phyloP scores from a whole-genome alignment of 2,797 vertebrate species.

The Jordanella pulchra region DNA sequence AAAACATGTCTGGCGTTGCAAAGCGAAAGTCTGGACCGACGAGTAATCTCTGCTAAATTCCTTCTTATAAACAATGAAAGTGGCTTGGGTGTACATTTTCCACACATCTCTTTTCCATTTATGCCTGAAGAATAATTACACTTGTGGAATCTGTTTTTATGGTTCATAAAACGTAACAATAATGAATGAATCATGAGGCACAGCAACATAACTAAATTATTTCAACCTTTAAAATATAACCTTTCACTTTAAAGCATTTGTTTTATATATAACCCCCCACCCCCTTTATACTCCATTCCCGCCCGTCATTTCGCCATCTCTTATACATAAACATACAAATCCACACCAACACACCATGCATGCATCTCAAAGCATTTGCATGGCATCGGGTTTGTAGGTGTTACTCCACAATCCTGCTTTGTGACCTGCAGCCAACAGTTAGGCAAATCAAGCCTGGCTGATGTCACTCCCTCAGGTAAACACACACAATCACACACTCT shows the following conservation, averaged over 20 bases:
- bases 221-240: not conserved
- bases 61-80: too few relatives aligned
- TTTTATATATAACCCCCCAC: not conserved
- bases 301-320: slow-evolving; percentile 19
- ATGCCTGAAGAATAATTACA: not conserved
- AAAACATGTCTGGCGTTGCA: not conserved
- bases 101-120: not conserved
- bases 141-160: not conserved
- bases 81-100: too few relatives aligned
- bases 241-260: not conserved
- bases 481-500: slow-evolving; percentile 54
- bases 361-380: slow-evolving; percentile 59
- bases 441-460: slow-evolving; percentile 60
- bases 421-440: slow-evolving; percentile 50
- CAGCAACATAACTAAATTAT: not conserved
- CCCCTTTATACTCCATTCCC: slow-evolving; percentile 11
- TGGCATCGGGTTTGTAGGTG: slow-evolving; percentile 37
- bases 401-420: slow-evolving; percentile 63
- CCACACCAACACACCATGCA: slow-evolving; percentile 20
- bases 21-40: not conserved
- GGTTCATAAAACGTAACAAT: not conserved
- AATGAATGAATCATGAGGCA: not conserved
- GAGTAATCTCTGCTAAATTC: too few relatives aligned
- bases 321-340: slow-evolving; percentile 19
- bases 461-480: slow-evolving; percentile 35